Evolutionary conservation across 1,140 invertebrate genomes (phyloP).

Genomic region (Coptotermes formosanus): DNA sequence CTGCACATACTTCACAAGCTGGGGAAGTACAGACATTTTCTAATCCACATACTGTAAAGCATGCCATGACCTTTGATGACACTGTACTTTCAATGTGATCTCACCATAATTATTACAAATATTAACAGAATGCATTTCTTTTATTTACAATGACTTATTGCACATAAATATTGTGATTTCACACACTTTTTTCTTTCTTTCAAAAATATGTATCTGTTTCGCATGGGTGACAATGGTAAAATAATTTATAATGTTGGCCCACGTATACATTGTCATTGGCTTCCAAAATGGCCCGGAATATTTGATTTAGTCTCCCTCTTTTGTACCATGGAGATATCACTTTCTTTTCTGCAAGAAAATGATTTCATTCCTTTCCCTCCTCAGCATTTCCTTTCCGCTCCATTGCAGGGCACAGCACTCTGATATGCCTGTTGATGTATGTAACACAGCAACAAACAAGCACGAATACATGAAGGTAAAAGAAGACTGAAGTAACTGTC

Average conservation of each 20-base stretch:
- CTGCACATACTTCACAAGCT: too few relatives aligned
- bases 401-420: not conserved
- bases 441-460: not conserved
- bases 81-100: not conserved
- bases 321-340: not conserved
- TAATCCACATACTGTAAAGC: not conserved
- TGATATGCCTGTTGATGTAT: not conserved
- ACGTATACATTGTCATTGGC: slow-evolving; percentile 8
- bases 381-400: too few relatives aligned
- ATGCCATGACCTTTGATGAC: not conserved
- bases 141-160: slow-evolving; percentile 19
- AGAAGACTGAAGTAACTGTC: too few relatives aligned
- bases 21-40: too few relatives aligned
- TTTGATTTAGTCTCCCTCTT: not conserved
- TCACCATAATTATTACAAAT: slow-evolving; percentile 17
- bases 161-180: slow-evolving; percentile 17
- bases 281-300: slow-evolving; percentile 10
- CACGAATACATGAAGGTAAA: too few relatives aligned
- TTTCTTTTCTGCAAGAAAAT: not conserved
- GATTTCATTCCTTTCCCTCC: too few relatives aligned
- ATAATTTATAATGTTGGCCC: not conserved
- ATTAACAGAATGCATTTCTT: not conserved
- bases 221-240: not conserved
- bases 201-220: slow-evolving; percentile 7
- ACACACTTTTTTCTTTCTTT: not conserved